phyloP scores from a whole-genome alignment of 1,140 invertebrate genomes.

The Paralvinella palmiformis region DNA sequence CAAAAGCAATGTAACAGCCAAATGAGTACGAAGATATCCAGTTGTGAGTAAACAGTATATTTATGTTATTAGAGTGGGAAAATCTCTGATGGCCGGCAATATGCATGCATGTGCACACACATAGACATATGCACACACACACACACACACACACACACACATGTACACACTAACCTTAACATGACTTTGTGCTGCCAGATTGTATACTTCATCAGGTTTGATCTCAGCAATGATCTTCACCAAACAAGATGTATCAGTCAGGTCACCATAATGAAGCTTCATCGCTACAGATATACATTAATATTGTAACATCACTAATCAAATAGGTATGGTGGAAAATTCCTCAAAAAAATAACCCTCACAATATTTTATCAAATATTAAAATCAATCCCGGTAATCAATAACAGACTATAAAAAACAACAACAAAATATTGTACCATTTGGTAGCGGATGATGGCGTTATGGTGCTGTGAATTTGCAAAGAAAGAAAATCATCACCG shows the following conservation, averaged over 20 bases:
- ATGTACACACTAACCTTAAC: slow-evolving; percentile 76
- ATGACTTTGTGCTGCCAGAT: slow-evolving; percentile 98
- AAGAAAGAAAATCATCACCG: too few species aligned
- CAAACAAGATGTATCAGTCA: slow-evolving; percentile 96
- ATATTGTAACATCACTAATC: neutral
- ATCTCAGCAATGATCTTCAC: slow-evolving; percentile 87
- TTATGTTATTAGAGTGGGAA: too few species aligned
- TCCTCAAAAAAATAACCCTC: neutral
- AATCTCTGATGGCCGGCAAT: neutral
- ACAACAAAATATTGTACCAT: neutral
- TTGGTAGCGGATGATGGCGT: too few species aligned
- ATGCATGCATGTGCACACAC: neutral
- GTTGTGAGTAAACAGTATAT: neutral
- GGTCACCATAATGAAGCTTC: slow-evolving; percentile 94
- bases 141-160: neutral
- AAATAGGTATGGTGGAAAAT: neutral
- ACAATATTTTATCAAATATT: neutral
- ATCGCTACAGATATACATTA: slow-evolving; percentile 52
- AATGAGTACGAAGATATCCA: neutral
- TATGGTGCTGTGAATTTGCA: too few species aligned
- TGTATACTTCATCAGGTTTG: slow-evolving; percentile 93
- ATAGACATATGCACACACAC: neutral
- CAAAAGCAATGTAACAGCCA: neutral
- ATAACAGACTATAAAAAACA: neutral
- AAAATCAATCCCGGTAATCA: slow-evolving; percentile 4